These are phyloP conservation scores for Ceyx margarethae DNA, from an alignment of 2,113 vertebrate genomes.

Conservation along the genomic window DNA sequence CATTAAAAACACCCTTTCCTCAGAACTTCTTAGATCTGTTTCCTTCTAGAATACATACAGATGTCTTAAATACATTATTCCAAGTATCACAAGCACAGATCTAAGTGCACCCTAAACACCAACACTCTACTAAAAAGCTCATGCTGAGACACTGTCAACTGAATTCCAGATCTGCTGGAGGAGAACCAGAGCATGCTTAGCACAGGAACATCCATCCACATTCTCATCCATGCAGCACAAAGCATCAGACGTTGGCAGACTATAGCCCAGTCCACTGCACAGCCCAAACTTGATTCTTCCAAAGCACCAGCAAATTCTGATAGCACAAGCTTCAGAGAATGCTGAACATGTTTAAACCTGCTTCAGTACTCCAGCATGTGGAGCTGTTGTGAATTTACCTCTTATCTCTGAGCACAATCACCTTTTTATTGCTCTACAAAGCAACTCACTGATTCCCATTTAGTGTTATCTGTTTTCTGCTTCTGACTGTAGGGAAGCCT, in stretches of 20 bases:
- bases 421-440: background rate
- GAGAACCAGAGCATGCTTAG: fast-evolving
- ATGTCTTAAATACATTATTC: background rate
- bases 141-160: background rate
- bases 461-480: background rate
- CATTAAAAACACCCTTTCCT: background rate
- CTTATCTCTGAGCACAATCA: background rate
- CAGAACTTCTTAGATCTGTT: background rate
- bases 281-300: background rate
- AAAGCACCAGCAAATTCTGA: background rate
- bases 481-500: background rate
- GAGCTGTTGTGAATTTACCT: background rate
- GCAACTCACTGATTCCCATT: background rate
- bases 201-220: background rate
- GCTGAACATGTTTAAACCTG: fast-evolving
- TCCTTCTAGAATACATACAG: background rate
- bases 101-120: background rate
- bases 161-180: background rate
- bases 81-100: background rate
- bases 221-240: fast-evolving
- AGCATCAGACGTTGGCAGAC: background rate
- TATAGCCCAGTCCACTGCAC: background rate
- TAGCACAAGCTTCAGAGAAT: background rate
- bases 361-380: background rate
- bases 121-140: background rate